Percentiles rank a stretch among this genome's conserved stretches.
Evolutionary conservation across 2,888 invertebrate species (phyloP).

Genomic region (Idaea dimidiata): DNA sequence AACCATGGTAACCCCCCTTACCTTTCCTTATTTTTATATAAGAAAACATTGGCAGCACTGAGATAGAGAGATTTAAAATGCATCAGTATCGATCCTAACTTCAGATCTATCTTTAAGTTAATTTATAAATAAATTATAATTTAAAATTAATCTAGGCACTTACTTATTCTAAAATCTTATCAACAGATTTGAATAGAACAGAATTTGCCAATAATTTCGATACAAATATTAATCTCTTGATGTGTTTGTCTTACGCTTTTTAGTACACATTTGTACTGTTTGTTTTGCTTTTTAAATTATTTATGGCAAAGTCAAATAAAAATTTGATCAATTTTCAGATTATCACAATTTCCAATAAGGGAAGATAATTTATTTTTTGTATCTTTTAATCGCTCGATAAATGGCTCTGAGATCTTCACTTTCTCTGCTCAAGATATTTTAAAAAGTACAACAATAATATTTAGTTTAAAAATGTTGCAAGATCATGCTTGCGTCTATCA

Average conservation of each 20-base stretch:
- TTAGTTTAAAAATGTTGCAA: too few species aligned
- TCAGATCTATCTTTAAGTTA: constrained; percentile 22
- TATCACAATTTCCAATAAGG: background rate
- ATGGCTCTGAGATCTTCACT: too few species aligned
- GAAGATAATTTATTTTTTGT: too few species aligned
- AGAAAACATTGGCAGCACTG: constrained; percentile 33
- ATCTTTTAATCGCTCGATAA: too few species aligned
- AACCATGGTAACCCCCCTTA: too few species aligned
- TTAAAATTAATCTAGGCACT: constrained; percentile 16
- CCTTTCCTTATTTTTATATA: too few species aligned
- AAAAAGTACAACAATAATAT: too few species aligned
- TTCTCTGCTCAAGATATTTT: too few species aligned
- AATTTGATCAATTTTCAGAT: background rate
- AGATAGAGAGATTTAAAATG: constrained; percentile 4
- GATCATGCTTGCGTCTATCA: too few species aligned
- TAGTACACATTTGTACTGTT: background rate
- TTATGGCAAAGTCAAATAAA: background rate
- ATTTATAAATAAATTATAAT: constrained; percentile 24
- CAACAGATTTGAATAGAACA: background rate
- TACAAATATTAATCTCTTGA: too few species aligned
- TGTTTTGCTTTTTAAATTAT: too few species aligned
- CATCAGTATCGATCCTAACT: background rate
- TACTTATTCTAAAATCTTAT: constrained; percentile 11
- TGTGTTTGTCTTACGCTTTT: too few species aligned
- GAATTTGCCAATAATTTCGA: background rate